Evolutionary conservation across 2,888 invertebrate genomes (phyloP).

Genomic region (Parnassius apollo): DNA sequence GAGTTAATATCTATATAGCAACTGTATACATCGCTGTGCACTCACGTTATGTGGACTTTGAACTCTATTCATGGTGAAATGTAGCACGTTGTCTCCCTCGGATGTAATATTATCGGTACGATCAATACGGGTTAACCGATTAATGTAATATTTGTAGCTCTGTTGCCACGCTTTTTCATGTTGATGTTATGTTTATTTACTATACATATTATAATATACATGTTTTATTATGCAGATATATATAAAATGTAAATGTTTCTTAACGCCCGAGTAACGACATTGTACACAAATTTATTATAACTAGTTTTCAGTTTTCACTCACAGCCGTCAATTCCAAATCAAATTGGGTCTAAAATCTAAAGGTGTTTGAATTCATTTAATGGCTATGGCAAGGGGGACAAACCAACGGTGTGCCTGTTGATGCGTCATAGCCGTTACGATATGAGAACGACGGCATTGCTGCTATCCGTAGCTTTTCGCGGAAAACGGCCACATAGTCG

Average conservation of each 20-base stretch:
- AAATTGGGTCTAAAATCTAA: constrained; percentile 35
- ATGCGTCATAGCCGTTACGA: constrained; percentile 66
- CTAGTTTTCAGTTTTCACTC: constrained; percentile 44
- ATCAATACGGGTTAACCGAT: constrained; percentile 49
- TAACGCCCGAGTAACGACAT: constrained; percentile 44
- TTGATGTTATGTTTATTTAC: constrained; percentile 10
- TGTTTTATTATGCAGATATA: neutral
- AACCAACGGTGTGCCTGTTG: constrained; percentile 58
- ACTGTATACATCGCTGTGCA: constrained; percentile 47
- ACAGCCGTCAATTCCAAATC: constrained; percentile 46
- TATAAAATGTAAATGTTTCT: constrained; percentile 22
- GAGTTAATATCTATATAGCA: constrained; percentile 56
- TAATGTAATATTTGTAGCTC: constrained; percentile 10
- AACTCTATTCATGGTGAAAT: constrained; percentile 72
- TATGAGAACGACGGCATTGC: constrained; percentile 58
- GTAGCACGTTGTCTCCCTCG: constrained; percentile 47
- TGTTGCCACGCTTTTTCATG: neutral
- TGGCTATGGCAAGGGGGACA: constrained; percentile 47
- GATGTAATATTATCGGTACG: constrained; percentile 53
- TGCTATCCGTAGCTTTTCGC: constrained; percentile 72
- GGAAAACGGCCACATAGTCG: constrained; percentile 73
- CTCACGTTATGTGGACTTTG: constrained; percentile 74
- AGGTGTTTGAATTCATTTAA: constrained; percentile 37
- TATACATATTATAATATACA: neutral
- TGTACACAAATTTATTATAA: constrained; percentile 19